These are phyloP conservation scores for Monopterus albus DNA, from an alignment of 2,113 vertebrate species.

Conservation along the genomic window DNA sequence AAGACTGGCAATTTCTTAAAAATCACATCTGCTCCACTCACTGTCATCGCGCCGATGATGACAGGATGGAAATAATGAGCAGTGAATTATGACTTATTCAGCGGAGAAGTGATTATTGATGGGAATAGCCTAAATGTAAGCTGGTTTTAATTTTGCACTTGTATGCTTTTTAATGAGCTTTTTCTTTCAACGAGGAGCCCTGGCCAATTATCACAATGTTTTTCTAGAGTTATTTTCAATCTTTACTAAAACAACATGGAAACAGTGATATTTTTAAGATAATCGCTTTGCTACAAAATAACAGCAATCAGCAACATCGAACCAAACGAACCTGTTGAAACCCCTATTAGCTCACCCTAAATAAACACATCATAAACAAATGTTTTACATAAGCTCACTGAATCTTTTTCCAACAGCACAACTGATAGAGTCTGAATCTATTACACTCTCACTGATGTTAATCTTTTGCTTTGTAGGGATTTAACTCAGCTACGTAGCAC, in stretches of 20 bases:
- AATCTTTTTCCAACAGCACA: too few relatives aligned
- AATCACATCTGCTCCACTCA: slow-evolving; percentile 43
- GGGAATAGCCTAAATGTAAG: slow-evolving; percentile 4
- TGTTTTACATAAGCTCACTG: too few relatives aligned
- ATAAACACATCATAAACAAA: too few relatives aligned
- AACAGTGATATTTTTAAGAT: too few relatives aligned
- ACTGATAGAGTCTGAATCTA: too few relatives aligned
- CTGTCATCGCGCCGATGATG: slow-evolving; percentile 27
- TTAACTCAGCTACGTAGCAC: too few relatives aligned
- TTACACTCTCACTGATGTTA: too few relatives aligned
- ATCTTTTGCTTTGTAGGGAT: too few relatives aligned
- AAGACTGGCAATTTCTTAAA: slow-evolving; percentile 54
- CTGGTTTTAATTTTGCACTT: background rate
- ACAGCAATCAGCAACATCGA: background rate
- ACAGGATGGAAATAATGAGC: slow-evolving; percentile 41
- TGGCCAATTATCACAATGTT: background rate
- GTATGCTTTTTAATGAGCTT: background rate
- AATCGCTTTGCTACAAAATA: too few relatives aligned
- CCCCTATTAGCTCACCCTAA: background rate
- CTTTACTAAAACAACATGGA: background rate
- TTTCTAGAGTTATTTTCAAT: too few relatives aligned
- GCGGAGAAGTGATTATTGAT: background rate
- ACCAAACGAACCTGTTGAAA: background rate
- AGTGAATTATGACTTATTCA: slow-evolving; percentile 34
- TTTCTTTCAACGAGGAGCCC: background rate